Conservation (phyloP, 2,113 vertebrate species). For the Ceyx margarethae region DNA sequence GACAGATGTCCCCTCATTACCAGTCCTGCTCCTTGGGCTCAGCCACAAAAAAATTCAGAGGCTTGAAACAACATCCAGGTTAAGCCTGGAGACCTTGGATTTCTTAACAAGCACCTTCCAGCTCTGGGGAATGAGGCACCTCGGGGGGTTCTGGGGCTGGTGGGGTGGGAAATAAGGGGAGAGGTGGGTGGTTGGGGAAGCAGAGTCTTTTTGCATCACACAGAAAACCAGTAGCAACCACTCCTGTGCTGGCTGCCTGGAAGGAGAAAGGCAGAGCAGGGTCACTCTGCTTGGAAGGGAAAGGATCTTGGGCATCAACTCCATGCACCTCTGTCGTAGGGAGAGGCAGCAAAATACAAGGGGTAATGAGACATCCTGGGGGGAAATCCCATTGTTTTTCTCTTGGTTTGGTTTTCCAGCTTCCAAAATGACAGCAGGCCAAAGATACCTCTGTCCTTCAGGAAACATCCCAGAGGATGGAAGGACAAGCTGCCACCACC, state of each 20-base stretch:
- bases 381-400: neutral
- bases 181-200: neutral
- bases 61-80: neutral
- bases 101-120: neutral
- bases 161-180: neutral
- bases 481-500: neutral
- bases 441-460: neutral
- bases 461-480: neutral
- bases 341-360: neutral
- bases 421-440: neutral
- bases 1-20: constrained; percentile 62
- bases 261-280: neutral
- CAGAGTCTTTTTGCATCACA: neutral
- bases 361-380: accelerated
- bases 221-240: too few species aligned
- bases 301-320: neutral
- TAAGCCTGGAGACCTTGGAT: neutral
- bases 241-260: neutral
- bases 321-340: neutral
- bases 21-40: neutral
- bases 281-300: neutral
- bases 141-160: neutral
- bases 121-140: neutral
- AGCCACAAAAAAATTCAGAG: neutral
- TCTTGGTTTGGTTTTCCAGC: neutral